Evolutionary conservation across 1,140 invertebrate genomes (phyloP).

Genomic region (Diorhabda sublineata): DNA sequence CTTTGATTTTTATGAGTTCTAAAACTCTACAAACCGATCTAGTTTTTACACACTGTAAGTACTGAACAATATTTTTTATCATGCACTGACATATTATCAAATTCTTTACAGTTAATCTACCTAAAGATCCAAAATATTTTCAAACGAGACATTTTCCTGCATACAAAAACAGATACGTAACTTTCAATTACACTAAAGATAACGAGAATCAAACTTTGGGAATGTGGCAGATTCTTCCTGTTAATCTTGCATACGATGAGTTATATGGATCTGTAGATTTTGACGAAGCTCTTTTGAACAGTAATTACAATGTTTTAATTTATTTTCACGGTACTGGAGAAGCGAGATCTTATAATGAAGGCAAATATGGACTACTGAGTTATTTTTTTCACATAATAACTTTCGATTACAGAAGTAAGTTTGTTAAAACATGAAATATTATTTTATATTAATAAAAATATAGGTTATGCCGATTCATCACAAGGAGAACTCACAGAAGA

Average conservation of each 20-base stretch:
- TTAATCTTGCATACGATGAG: slow-evolving; percentile 24
- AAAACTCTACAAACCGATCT: slow-evolving; percentile 30
- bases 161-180: slow-evolving; percentile 36
- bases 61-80: neutral
- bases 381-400: slow-evolving; percentile 68
- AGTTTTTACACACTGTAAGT: slow-evolving; percentile 40
- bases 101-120: slow-evolving; percentile 32
- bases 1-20: slow-evolving; percentile 35
- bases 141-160: slow-evolving; percentile 28
- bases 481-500: slow-evolving; percentile 36
- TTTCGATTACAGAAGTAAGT: slow-evolving; percentile 84
- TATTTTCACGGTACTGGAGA: slow-evolving; percentile 44
- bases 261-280: slow-evolving; percentile 28
- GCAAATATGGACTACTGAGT: slow-evolving; percentile 37
- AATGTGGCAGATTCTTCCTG: slow-evolving; percentile 39
- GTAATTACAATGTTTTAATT: slow-evolving; percentile 34
- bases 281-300: slow-evolving; percentile 29
- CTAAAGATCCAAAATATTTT: slow-evolving; percentile 28
- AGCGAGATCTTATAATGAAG: slow-evolving; percentile 30
- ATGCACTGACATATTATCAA: neutral
- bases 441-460: neutral
- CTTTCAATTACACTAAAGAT: slow-evolving; percentile 26
- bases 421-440: slow-evolving; percentile 4
- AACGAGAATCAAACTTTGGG: slow-evolving; percentile 29
- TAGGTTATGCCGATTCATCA: slow-evolving; percentile 43